Evolutionary conservation across 92 coral and sea anemone genomes (phyloP).

Genomic region (Epizoanthus scotinus): DNA sequence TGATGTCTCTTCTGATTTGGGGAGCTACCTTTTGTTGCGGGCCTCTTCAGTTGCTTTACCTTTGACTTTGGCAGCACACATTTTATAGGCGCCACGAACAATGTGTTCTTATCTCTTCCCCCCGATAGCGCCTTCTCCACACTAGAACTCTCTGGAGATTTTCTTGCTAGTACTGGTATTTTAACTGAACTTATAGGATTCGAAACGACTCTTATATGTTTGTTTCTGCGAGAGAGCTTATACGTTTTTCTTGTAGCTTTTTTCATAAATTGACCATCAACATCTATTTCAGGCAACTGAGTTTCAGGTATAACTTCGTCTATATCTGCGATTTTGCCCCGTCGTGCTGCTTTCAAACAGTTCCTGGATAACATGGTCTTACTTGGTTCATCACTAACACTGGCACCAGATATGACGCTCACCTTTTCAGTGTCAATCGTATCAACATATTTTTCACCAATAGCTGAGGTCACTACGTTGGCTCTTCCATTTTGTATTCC

Average conservation of each 20-base stretch:
- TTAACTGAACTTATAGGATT: slow-evolving; percentile 45
- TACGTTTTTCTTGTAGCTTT: slow-evolving; percentile 39
- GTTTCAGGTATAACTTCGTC: not conserved
- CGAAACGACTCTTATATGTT: slow-evolving; percentile 31
- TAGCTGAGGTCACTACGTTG: not conserved
- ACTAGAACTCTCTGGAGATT: slow-evolving; percentile 20
- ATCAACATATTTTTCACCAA: not conserved
- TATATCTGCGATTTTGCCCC: not conserved
- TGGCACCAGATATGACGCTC: not conserved
- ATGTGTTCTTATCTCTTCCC: slow-evolving; percentile 10
- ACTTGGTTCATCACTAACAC: not conserved
- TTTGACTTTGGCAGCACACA: slow-evolving; percentile 59
- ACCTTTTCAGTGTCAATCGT: not conserved
- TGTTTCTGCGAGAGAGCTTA: slow-evolving; percentile 39
- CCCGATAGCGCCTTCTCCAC: not conserved
- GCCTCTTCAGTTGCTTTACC: slow-evolving; percentile 64
- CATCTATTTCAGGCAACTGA: not conserved
- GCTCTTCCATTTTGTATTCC: not conserved
- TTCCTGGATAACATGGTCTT: not conserved
- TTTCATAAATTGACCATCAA: slow-evolving; percentile 22
- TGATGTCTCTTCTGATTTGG: slow-evolving; percentile 68
- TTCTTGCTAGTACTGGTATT: slow-evolving; percentile 5
- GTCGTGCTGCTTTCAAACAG: not conserved
- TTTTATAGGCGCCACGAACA: slow-evolving; percentile 61
- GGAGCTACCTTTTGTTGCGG: slow-evolving; percentile 71